These are phyloP conservation scores for Gavialis gangeticus DNA, from an alignment of 2,113 vertebrate species.

Conservation along the genomic window DNA sequence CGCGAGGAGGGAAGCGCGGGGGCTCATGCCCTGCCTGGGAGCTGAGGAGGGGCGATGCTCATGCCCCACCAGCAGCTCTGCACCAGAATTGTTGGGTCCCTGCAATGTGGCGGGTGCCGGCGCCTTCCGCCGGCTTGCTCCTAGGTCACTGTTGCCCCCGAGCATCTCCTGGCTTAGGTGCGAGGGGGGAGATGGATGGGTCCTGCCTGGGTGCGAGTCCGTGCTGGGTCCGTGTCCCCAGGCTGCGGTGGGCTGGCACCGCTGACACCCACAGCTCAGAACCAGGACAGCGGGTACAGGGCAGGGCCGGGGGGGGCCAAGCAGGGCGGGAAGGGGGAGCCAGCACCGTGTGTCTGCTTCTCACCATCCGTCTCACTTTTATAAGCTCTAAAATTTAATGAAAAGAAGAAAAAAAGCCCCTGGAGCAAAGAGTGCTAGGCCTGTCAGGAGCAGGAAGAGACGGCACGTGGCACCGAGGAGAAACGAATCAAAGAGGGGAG, in stretches of 20 bases:
- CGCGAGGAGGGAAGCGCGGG: too few relatives aligned
- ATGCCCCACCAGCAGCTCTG: background rate
- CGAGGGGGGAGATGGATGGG: too few relatives aligned
- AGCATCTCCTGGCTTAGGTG: too few relatives aligned
- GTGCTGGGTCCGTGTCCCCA: too few relatives aligned
- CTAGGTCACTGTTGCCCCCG: background rate
- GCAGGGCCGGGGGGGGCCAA: background rate
- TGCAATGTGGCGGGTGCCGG: background rate
- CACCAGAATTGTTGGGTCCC: background rate
- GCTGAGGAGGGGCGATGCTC: too few relatives aligned
- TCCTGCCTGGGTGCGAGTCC: background rate
- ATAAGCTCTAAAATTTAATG: background rate
- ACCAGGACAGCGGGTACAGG: background rate
- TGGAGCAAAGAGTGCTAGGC: background rate
- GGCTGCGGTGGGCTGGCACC: too few relatives aligned
- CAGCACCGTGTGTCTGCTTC: background rate
- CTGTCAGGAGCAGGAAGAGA: background rate
- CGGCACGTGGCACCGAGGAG: background rate
- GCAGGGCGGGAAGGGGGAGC: background rate
- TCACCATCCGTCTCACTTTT: background rate
- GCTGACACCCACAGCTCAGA: too few relatives aligned
- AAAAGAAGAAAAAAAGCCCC: background rate
- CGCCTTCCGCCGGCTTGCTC: background rate
- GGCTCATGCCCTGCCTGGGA: background rate
- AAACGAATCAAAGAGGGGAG: background rate